Percentiles rank a stretch among this genome's conserved stretches.
These are phyloP conservation scores for Leptosomus discolor DNA, from an alignment of 2,113 vertebrate species.

Conservation along the genomic window DNA sequence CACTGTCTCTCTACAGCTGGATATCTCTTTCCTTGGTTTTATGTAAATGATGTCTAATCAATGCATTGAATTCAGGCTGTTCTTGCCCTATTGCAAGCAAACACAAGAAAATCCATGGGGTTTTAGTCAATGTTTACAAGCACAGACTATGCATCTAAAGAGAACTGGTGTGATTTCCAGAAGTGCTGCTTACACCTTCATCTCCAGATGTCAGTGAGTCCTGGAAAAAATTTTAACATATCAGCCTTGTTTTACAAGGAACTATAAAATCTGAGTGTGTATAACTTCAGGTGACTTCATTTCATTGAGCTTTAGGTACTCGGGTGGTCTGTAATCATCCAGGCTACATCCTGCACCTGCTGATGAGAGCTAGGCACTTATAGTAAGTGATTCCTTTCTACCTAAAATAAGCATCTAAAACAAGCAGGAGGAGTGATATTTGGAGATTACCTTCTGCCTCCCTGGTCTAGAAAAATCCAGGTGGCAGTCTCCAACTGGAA, in stretches of 20 bases:
- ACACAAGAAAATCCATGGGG: background rate
- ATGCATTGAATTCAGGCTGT: background rate
- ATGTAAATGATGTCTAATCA: background rate
- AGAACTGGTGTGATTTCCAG: background rate
- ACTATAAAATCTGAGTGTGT: background rate
- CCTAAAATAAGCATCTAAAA: background rate
- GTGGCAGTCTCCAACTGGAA: background rate
- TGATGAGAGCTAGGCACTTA: background rate
- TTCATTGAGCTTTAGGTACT: background rate
- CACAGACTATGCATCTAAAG: background rate
- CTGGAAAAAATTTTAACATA: background rate
- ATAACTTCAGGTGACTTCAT: background rate
- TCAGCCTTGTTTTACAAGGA: background rate
- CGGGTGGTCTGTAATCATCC: background rate
- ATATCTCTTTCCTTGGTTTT: background rate
- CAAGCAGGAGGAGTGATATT: background rate
- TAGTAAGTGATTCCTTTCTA: background rate
- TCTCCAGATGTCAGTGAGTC: background rate
- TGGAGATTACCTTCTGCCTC: background rate
- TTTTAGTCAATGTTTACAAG: background rate
- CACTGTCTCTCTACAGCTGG: background rate
- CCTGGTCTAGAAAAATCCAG: background rate
- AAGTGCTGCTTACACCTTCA: background rate
- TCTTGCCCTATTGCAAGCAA: background rate
- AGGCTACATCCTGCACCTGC: background rate